Evolutionary conservation across 2,797 vertebrate genomes (phyloP).

Genomic region (Gymnocypris eckloni): DNA sequence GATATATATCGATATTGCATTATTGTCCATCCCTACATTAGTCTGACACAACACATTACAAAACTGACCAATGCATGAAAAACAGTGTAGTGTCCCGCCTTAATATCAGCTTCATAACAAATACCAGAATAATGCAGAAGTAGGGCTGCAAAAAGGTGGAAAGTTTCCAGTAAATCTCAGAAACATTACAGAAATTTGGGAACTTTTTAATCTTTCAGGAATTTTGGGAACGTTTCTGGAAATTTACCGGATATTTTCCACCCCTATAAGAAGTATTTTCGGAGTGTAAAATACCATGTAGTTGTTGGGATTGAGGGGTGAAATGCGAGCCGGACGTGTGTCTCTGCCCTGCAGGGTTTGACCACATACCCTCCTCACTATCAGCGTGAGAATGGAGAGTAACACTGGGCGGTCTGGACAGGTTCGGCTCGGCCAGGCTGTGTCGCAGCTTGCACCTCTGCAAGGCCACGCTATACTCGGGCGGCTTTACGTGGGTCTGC

Average conservation of each 20-base stretch:
- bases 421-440: slow-evolving; percentile 72
- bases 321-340: not conserved
- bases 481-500: slow-evolving; percentile 90
- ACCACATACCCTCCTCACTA: slow-evolving; percentile 94
- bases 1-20: too few relatives aligned
- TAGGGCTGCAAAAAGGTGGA: too few relatives aligned
- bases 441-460: slow-evolving; percentile 94
- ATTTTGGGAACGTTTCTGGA: too few relatives aligned
- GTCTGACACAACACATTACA: too few relatives aligned
- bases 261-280: not conserved
- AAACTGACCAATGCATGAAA: not conserved
- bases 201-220: too few relatives aligned
- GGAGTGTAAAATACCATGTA: not conserved
- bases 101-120: not conserved
- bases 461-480: slow-evolving; percentile 96
- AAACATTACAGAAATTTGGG: too few relatives aligned
- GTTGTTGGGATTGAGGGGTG: not conserved
- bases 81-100: not conserved
- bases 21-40: too few relatives aligned
- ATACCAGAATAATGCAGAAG: not conserved
- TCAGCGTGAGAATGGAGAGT: slow-evolving; percentile 77
- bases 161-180: too few relatives aligned
- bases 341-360: not conserved
- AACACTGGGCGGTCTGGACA: slow-evolving; percentile 75
- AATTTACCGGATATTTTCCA: too few relatives aligned